These are phyloP conservation scores for Litoditis marina DNA, from an alignment of 2,888 invertebrate genomes.

Conservation along the genomic window DNA sequence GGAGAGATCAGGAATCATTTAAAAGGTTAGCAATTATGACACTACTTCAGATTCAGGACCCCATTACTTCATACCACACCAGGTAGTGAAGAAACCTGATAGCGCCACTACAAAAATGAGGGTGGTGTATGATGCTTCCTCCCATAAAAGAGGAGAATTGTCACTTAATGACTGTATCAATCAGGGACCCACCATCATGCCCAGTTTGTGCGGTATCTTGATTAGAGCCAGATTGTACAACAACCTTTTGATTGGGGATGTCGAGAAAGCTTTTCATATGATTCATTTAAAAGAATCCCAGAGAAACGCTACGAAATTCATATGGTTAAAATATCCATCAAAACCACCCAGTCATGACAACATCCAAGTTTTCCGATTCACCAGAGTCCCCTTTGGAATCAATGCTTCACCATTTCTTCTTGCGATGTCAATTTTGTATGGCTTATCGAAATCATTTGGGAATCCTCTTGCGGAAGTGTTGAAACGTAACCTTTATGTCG, in stretches of 20 bases:
- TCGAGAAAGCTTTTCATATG: constrained; percentile 42
- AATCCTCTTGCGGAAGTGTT: not conserved
- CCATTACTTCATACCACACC: constrained; percentile 28
- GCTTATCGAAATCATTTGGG: constrained; percentile 9
- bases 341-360: not conserved
- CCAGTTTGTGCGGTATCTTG: constrained; percentile 19
- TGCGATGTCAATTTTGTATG: constrained; percentile 17
- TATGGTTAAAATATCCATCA: not conserved
- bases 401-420: not conserved
- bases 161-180: constrained; percentile 28
- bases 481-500: not conserved
- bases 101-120: constrained; percentile 32
- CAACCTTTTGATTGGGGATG: constrained; percentile 22
- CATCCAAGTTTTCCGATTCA: not conserved
- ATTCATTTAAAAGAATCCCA: constrained; percentile 20
- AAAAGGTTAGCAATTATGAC: constrained; percentile 14
- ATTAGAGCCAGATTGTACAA: constrained; percentile 15
- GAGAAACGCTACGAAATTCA: constrained; percentile 16
- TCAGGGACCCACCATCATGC: constrained; percentile 24
- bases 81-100: constrained; percentile 18
- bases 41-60: not conserved
- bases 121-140: constrained; percentile 35
- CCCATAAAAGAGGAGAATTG: not conserved
- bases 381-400: not conserved
- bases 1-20: constrained; percentile 19